Conservation (phyloP, 1,140 invertebrate species). For the Drosophila jambulina region DNA sequence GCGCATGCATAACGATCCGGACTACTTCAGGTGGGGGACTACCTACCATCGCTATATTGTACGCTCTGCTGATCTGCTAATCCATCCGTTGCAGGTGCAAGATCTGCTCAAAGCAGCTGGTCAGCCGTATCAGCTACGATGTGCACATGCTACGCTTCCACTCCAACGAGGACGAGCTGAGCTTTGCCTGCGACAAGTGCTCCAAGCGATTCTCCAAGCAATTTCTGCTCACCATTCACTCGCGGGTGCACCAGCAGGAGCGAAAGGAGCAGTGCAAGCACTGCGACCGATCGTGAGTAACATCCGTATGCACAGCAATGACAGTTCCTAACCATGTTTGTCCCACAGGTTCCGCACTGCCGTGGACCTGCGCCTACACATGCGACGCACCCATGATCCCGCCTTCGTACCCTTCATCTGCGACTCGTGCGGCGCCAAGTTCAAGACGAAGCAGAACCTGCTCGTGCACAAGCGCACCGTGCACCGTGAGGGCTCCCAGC, state of each 20-base stretch:
- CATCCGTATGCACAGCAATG: too few species aligned
- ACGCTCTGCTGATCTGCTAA: background rate
- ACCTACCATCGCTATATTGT: background rate
- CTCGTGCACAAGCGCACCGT: constrained; percentile 55
- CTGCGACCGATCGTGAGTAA: constrained; percentile 56
- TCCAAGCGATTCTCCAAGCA: constrained; percentile 58
- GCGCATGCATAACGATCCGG: constrained; percentile 58
- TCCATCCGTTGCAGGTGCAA: constrained; percentile 34
- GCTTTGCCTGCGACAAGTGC: constrained; percentile 58
- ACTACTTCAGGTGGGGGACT: constrained; percentile 48
- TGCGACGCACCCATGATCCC: constrained; percentile 56
- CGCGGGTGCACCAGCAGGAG: constrained; percentile 56
- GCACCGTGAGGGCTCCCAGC: constrained; percentile 51
- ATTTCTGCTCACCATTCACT: constrained; percentile 48
- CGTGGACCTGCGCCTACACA: constrained; percentile 46
- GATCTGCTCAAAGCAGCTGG: constrained; percentile 48
- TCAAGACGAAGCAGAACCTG: constrained; percentile 61
- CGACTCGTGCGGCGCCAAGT: constrained; percentile 59
- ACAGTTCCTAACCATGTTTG: background rate
- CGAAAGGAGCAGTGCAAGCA: constrained; percentile 51
- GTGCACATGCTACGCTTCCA: constrained; percentile 57
- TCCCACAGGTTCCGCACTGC: constrained; percentile 33
- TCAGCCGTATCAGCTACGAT: constrained; percentile 53
- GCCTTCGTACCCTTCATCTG: constrained; percentile 58
- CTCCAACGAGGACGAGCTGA: constrained; percentile 45